Evolutionary conservation across 2,888 invertebrate species (phyloP).

Genomic region (Piscicola geometra): DNA sequence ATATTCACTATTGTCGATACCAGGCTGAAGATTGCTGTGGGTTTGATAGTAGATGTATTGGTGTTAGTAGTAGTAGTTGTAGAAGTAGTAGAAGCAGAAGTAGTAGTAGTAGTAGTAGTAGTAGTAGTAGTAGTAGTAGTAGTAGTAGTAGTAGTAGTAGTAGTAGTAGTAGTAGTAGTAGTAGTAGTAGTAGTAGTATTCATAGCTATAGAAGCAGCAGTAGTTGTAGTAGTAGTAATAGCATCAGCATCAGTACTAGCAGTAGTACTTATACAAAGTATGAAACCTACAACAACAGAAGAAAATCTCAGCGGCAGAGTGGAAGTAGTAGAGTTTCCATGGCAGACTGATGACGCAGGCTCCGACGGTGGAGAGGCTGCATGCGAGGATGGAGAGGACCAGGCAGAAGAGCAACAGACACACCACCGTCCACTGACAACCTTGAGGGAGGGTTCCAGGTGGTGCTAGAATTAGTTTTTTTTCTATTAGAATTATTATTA

Average conservation of each 20-base stretch:
- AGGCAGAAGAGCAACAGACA: slow-evolving; percentile 53
- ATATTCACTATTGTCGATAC: background rate
- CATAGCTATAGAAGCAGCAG: no score
- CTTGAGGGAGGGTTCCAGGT: slow-evolving; percentile 44
- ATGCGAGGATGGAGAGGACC: slow-evolving; percentile 52
- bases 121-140: slow-evolving; percentile 22
- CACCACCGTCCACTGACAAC: slow-evolving; percentile 55
- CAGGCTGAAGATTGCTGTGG: background rate
- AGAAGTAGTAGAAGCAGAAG: slow-evolving; percentile 14
- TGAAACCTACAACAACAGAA: slow-evolving; percentile 53
- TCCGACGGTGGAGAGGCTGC: slow-evolving; percentile 52
- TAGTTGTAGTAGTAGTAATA: no score
- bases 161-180: slow-evolving; percentile 21
- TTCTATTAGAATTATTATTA: background rate
- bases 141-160: slow-evolving; percentile 22
- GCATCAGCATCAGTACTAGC: no score
- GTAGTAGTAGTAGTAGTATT: slow-evolving; percentile 4
- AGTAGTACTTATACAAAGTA: no score
- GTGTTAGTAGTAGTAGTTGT: background rate
- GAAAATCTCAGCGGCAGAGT: slow-evolving; percentile 56
- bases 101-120: slow-evolving; percentile 22
- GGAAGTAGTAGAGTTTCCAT: slow-evolving; percentile 56
- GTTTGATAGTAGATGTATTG: background rate
- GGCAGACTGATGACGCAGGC: slow-evolving; percentile 52
- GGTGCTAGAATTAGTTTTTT: slow-evolving; percentile 31